These are phyloP conservation scores for Eubasilissa splendida DNA, from an alignment of 2,888 invertebrate species.

Conservation along the genomic window DNA sequence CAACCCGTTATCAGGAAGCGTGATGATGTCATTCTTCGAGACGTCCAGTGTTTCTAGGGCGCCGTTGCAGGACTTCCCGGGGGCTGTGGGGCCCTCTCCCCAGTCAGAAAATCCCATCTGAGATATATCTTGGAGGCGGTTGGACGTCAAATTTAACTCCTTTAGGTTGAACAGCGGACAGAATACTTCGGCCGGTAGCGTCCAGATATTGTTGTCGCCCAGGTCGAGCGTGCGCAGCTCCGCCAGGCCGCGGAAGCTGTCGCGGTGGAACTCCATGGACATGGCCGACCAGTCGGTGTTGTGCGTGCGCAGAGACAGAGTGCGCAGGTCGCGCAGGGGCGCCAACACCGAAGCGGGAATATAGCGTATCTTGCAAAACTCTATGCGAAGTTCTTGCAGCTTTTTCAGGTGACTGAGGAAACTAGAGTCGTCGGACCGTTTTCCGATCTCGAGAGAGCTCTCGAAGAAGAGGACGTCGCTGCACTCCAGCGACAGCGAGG, in stretches of 20 bases:
- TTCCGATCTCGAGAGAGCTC: constrained; percentile 76
- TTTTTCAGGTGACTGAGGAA: constrained; percentile 77
- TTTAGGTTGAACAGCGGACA: constrained; percentile 81
- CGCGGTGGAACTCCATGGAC: constrained; percentile 82
- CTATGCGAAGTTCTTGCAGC: constrained; percentile 79
- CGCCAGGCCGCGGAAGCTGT: constrained; percentile 80
- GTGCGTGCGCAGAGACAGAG: constrained; percentile 80
- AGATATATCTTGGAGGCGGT: constrained; percentile 85
- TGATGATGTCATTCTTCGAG: constrained; percentile 81
- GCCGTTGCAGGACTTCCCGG: constrained; percentile 80
- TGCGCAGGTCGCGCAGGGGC: constrained; percentile 77
- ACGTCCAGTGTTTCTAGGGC: constrained; percentile 81
- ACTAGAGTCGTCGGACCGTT: constrained; percentile 70
- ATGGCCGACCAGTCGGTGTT: constrained; percentile 87
- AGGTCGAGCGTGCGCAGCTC: constrained; percentile 80
- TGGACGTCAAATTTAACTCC: constrained; percentile 81
- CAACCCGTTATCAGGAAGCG: constrained; percentile 80
- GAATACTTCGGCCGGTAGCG: constrained; percentile 80
- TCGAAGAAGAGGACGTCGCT: constrained; percentile 83
- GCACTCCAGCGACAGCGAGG: constrained; percentile 79
- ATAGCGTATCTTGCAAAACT: constrained; percentile 84
- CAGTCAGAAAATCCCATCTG: constrained; percentile 83
- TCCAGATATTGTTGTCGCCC: constrained; percentile 85
- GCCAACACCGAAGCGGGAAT: constrained; percentile 81
- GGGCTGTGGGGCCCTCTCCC: constrained; percentile 78